A percentile compares a stretch with the other conserved stretches of the same genome.
These are phyloP conservation scores for Pachyrhynchus sulphureomaculatus DNA, from an alignment of 1,140 invertebrate genomes.

Conservation along the genomic window DNA sequence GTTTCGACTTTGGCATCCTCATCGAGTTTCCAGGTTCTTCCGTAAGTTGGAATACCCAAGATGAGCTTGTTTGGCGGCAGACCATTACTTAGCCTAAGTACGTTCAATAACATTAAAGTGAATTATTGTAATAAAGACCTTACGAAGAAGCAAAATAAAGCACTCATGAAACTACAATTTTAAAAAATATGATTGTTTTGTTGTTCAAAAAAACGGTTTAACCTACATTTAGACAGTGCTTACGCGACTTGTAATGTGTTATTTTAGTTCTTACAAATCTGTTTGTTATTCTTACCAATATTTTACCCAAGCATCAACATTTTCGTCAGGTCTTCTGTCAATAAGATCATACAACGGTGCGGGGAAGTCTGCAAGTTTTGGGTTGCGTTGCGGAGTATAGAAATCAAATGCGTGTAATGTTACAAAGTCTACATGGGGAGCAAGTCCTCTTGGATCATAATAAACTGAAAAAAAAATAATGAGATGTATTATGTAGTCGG, in stretches of 20 bases:
- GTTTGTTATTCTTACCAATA: constrained; percentile 57
- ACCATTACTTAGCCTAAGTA: constrained; percentile 62
- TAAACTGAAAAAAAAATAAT: constrained; percentile 67
- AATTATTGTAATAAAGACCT: too few relatives aligned
- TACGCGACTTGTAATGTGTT: not conserved
- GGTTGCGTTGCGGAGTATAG: constrained; percentile 70
- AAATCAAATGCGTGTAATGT: constrained; percentile 80
- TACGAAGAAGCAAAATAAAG: not conserved
- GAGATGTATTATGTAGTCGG: too few relatives aligned
- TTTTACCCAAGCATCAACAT: constrained; percentile 63
- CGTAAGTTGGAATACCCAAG: constrained; percentile 80
- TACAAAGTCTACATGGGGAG: constrained; percentile 75
- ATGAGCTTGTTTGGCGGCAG: constrained; percentile 76
- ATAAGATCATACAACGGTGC: constrained; percentile 71
- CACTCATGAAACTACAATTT: too few relatives aligned
- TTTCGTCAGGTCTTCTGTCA: constrained; percentile 65
- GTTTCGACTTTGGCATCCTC: constrained; percentile 71
- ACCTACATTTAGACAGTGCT: not conserved
- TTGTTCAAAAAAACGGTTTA: too few relatives aligned
- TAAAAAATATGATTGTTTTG: too few relatives aligned
- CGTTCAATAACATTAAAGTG: not conserved
- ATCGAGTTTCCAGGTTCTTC: constrained; percentile 79
- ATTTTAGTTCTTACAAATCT: too few relatives aligned
- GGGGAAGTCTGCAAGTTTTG: constrained; percentile 73
- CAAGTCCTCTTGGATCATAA: constrained; percentile 72